These are phyloP conservation scores for Brachycybe producta DNA, from an alignment of 2,888 invertebrate species.

Conservation along the genomic window DNA sequence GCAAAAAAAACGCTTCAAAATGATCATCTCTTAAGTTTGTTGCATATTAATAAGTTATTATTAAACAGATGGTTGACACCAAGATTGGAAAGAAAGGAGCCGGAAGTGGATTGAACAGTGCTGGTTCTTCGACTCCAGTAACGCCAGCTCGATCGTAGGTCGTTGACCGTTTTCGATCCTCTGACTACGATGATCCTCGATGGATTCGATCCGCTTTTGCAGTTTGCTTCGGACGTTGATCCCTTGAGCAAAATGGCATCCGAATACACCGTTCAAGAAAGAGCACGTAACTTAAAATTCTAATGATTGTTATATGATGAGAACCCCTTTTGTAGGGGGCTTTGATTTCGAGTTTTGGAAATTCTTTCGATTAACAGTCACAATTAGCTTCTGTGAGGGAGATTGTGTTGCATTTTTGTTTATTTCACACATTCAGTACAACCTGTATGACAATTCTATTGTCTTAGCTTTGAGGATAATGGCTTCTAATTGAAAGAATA, in stretches of 20 bases:
- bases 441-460: too few relatives aligned
- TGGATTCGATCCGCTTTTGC: conserved; percentile 59
- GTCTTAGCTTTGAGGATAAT: too few relatives aligned
- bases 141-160: conserved; percentile 22
- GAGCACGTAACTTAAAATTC: conserved; percentile 13
- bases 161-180: conserved; percentile 23
- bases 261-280: conserved; percentile 21
- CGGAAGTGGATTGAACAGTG: conserved; percentile 22
- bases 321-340: too few relatives aligned
- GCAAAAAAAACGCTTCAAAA: too few relatives aligned
- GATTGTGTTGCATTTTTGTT: too few relatives aligned
- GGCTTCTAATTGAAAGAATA: too few relatives aligned
- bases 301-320: too few relatives aligned
- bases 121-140: conserved; percentile 22
- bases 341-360: too few relatives aligned
- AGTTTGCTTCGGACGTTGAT: conserved; percentile 48
- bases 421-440: too few relatives aligned
- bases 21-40: background rate
- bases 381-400: too few relatives aligned
- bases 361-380: too few relatives aligned
- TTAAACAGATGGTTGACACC: conserved; percentile 29
- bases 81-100: conserved; percentile 22
- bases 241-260: conserved; percentile 39
- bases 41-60: too few relatives aligned
- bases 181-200: conserved; percentile 44